Conservation (phyloP, 2,797 vertebrate species). For the Valencia hispanica region DNA sequence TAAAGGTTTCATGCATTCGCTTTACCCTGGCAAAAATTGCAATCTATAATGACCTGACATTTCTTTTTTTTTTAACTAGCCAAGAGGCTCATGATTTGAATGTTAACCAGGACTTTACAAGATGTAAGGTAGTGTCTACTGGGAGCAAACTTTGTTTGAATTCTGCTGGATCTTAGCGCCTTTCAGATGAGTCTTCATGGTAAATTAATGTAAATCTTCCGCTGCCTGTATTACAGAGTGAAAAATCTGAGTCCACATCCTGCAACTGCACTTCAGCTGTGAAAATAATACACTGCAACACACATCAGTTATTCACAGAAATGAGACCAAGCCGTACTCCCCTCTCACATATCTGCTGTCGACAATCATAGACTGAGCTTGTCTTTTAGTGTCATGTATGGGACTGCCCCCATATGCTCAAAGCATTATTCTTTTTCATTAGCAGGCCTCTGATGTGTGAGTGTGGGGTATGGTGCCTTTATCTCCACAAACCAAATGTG, state of each 20-base stretch:
- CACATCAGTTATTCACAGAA: slow-evolving; percentile 22
- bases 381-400: slow-evolving; percentile 40
- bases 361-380: slow-evolving; percentile 33
- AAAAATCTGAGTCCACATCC: slow-evolving; percentile 28
- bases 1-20: slow-evolving; percentile 89
- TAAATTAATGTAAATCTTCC: slow-evolving; percentile 54
- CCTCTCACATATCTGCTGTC: slow-evolving; percentile 33
- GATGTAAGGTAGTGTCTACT: slow-evolving; percentile 61
- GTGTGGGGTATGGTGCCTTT: slow-evolving; percentile 52
- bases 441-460: slow-evolving; percentile 58
- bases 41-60: slow-evolving; percentile 87
- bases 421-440: slow-evolving; percentile 55
- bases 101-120: slow-evolving; percentile 75
- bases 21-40: slow-evolving; percentile 82
- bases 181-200: slow-evolving; percentile 49
- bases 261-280: slow-evolving; percentile 19
- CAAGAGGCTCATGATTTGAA: slow-evolving; percentile 81
- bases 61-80: slow-evolving; percentile 79
- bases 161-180: slow-evolving; percentile 46
- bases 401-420: slow-evolving; percentile 44
- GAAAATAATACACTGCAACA: slow-evolving; percentile 15
- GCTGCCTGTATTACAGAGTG: slow-evolving; percentile 16
- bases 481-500: slow-evolving; percentile 74
- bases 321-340: slow-evolving; percentile 5
- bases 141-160: slow-evolving; percentile 66